phyloP scores from a whole-genome alignment of 1,140 invertebrate species.

The Parasteatoda tepidariorum region DNA sequence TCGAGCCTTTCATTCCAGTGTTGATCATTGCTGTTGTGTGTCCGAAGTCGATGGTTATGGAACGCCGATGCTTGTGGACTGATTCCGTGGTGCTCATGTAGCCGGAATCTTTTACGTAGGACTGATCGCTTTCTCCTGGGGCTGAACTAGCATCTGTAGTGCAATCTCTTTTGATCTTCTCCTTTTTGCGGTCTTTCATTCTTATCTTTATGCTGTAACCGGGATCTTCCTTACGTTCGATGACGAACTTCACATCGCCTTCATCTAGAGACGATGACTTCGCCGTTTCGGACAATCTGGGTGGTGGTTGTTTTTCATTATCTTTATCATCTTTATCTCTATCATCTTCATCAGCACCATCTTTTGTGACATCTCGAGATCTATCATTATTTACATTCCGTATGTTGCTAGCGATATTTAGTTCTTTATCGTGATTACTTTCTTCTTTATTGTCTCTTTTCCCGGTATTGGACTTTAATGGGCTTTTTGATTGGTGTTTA shows the following conservation, averaged over 20 bases:
- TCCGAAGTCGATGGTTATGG: conserved; percentile 40
- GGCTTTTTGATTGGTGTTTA: not conserved
- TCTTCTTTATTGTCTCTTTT: too few species aligned
- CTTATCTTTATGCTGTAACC: conserved; percentile 45
- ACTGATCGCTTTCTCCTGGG: conserved; percentile 36
- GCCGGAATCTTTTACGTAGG: conserved; percentile 18
- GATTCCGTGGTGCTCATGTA: conserved; percentile 50
- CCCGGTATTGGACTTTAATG: not conserved
- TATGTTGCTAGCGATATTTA: conserved; percentile 67
- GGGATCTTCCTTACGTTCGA: conserved; percentile 44
- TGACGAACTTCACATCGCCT: conserved; percentile 41
- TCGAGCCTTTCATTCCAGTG: conserved; percentile 19
- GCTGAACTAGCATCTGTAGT: conserved; percentile 18
- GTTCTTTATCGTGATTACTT: conserved; percentile 65
- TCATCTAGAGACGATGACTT: conserved; percentile 45
- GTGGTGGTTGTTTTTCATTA: not conserved
- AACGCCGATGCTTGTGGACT: conserved; percentile 29
- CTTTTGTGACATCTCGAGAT: not conserved
- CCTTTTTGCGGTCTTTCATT: conserved; percentile 25
- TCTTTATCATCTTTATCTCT: not conserved
- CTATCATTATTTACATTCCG: conserved; percentile 62
- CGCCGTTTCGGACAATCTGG: conserved; percentile 4
- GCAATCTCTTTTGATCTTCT: not conserved
- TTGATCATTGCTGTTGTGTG: conserved; percentile 56
- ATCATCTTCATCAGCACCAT: not conserved